Base-by-base conservation (phyloP, 2,888 invertebrate genomes). In the Pristionchus mayeri region DNA sequence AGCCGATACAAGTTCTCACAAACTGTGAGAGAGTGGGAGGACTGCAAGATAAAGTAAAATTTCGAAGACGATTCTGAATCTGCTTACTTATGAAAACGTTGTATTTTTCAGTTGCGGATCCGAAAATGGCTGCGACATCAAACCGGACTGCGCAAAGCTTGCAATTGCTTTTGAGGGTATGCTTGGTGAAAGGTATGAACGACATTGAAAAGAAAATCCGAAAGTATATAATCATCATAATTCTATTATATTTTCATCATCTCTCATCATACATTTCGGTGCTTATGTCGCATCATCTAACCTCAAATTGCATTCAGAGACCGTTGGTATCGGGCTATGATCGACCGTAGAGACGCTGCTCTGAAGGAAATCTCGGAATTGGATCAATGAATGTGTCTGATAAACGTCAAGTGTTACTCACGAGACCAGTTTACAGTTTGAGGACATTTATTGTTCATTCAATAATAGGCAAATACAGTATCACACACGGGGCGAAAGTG, bases 401-500 rank as follows among this genome's bases (percentile, higher is more conserved):
- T 44, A 44, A 44, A 44, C 44, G 44, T 44, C 13, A 44, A 44
- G 6, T 44, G n/a, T n/a, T n/a, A n/a, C n/a, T n/a, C n/a, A n/a
- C n/a, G n/a, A n/a, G n/a, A n/a, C n/a, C n/a, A n/a, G n/a, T n/a
- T n/a, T n/a, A n/a, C n/a, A n/a, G n/a, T n/a, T n/a, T 44, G 6
- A 13, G 44, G 7, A 44, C 44, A 44, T 63, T 63, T 63, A 63
- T 63, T 63, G 18, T 63, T 21, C 30, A 34, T 63, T 16, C 57
- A 27, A 18, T 24, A 63, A 63, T 60, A 37, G 67, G 67, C 67
- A 67, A 18, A 67, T 30, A 30, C 30, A 30, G 11, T 71, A 71
- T 71, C 71, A 71, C 71, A 71, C 71, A 63, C 63, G 34, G 34
- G 63, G 63, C 63, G 63, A 63, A 63, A 63, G 71, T n/a, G 40